Conservation (phyloP, 64 coral and sea anemone species). For the Montipora sp. region DNA sequence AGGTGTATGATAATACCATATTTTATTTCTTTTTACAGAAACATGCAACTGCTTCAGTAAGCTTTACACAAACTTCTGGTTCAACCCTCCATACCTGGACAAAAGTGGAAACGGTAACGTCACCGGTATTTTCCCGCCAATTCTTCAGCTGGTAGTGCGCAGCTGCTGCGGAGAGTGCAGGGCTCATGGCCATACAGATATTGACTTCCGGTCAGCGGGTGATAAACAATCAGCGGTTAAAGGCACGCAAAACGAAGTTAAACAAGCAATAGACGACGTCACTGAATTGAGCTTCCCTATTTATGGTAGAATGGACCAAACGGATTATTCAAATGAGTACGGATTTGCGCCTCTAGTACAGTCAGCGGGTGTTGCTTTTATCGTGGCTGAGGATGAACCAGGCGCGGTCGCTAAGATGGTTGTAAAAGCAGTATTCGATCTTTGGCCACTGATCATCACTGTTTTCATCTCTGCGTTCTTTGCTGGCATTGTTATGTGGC, state of each 20-base stretch:
- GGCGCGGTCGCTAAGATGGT: conserved; percentile 78
- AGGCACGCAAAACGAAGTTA: conserved; percentile 60
- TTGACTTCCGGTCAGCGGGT: conserved; percentile 66
- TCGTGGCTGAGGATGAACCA: conserved; percentile 58
- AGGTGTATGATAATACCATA: too few species aligned
- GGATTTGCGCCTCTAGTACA: conserved; percentile 79
- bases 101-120: conserved; percentile 10
- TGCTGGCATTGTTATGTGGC: conserved; percentile 84
- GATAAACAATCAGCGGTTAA: conserved; percentile 30
- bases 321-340: conserved; percentile 63
- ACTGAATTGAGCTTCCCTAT: conserved; percentile 83
- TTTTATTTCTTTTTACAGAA: conserved; percentile 41
- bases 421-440: conserved; percentile 70
- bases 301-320: conserved; percentile 59
- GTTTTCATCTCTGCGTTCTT: conserved; percentile 82
- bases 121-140: conserved; percentile 81
- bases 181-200: conserved; percentile 42
- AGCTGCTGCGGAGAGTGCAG: conserved; percentile 79
- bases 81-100: conserved; percentile 73
- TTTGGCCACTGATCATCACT: conserved; percentile 81
- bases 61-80: conserved; percentile 90
- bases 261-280: conserved; percentile 44
- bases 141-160: conserved; percentile 50
- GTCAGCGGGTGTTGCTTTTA: conserved; percentile 81
- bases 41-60: conserved; percentile 88